Base-by-base conservation (phyloP, 2,797 vertebrate genomes). In the Sphenodon punctatus region DNA sequence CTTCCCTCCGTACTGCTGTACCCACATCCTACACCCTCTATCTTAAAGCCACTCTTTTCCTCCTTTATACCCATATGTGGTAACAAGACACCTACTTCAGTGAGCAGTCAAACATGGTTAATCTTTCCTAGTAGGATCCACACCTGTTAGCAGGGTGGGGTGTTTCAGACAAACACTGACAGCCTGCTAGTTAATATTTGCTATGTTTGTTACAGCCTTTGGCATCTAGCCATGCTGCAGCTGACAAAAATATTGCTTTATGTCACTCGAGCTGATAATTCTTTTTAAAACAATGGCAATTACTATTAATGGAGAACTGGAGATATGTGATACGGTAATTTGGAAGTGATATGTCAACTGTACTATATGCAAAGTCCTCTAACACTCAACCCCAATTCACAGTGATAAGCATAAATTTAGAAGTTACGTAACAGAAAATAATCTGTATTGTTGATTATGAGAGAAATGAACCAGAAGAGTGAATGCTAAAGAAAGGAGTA, bases 131-230 rank as follows among this genome's bases (percentile, higher is more conserved):
- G 27, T 27, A 60, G 34, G 12, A 34, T 68, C n/a, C 60, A n/a
- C 36, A 43, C 38, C n/a, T 67, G 17, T 34, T 32, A n/a, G 42
- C 23, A 27, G 38, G 48, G 46, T 17, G 19, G 56, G 41, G 41
- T 63, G 78, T 75, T 75, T 65, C 64, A 55, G 42, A 46, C 32
- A 48, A 75, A 68, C n/a, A 53, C 17, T 23, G 56, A 64, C 46
- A 68, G 65, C 14, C 41, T 46, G 30, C 74, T 53, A 60, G 70
- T 81, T 75, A 75, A 75, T 75, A 55, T 67, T 81, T 75, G 56
- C 63, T 74, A 56, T 67, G 61, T 38, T 81, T 46, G 71, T 71
- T 65, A 79, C 77, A 60, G 41, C 65, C 60, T 60, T 71, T 64
- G 76, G 67, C 76, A 12, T 8, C 55, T 56, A 42, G 34, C 76